Base-by-base conservation (phyloP, 2,113 vertebrate genomes). In the Calidris pygmaea region DNA sequence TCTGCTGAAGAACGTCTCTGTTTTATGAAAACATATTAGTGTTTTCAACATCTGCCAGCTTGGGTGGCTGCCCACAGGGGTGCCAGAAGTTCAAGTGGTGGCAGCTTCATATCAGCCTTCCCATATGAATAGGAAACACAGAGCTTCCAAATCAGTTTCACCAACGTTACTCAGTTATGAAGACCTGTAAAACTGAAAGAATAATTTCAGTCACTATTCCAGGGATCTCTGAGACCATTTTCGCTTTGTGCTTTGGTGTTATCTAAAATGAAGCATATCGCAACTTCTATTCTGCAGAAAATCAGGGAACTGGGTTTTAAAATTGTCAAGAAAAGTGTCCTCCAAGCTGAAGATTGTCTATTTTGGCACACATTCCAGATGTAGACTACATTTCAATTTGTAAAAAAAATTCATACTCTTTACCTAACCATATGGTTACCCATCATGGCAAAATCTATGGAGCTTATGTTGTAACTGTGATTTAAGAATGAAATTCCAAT, bases 61-160 rank as follows among this genome's bases (percentile, higher is more conserved):
- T 90, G 65, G 60, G 32, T 89, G 62, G 35, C 66, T 85, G 78
- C 62, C 78, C 91, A 67, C 58, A 94, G 82, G 27, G 45, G 78
- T 79, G 45, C 88, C 85, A 93, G 82, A 94, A 91, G 87, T 87
- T 82, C 62, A 87, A 60, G 60, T 29, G 47, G 26, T 65, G 32
- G 71, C 72, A 68, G 66, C 34, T 90, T 63, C 45, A 21, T 68
- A 48, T 75, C 56, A 96, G 68, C 70, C 23, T 34, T 78, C 56
- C 56, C 23, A 47, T 72, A 62, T 27, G 23, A 97, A 94, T 30
- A 9, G 62, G 66, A 91, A 93, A 27, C 87, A 95, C 58, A 72
- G 23, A 85, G 58, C 43, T 91, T 48, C 81, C 87, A 92, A 43
- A 92, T 80, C 60, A 85, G 59, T 94, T 92, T 93, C 83, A 81